These are phyloP conservation scores for Oreochromis mossambicus DNA, from an alignment of 2,797 vertebrate genomes.

Conservation along the genomic window DNA sequence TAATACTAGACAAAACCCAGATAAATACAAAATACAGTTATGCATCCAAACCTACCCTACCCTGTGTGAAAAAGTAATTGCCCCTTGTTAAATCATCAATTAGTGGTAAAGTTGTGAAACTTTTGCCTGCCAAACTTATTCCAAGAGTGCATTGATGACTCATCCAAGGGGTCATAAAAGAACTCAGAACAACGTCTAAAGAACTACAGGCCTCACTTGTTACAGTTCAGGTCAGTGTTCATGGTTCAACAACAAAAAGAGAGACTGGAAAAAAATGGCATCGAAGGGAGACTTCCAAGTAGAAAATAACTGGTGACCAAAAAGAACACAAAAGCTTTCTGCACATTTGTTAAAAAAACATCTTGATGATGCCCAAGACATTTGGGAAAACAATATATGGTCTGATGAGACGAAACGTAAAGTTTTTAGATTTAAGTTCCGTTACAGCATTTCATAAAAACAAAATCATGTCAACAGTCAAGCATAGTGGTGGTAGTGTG, in stretches of 20 bases:
- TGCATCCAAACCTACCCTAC: neutral
- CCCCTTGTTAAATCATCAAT: neutral
- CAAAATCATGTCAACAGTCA: neutral
- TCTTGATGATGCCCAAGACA: neutral
- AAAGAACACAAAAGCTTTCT: neutral
- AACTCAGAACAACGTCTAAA: neutral
- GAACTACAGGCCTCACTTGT: neutral
- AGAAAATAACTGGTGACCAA: neutral
- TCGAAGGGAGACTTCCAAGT: neutral
- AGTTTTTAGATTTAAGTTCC: neutral
- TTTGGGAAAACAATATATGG: neutral
- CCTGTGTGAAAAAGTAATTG: neutral
- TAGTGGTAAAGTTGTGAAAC: neutral
- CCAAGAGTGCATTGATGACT: neutral
- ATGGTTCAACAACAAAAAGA: neutral
- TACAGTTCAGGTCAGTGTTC: neutral
- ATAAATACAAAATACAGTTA: neutral
- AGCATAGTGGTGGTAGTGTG: neutral
- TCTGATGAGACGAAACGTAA: neutral
- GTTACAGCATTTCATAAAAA: neutral
- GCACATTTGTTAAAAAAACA: neutral
- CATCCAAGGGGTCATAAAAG: neutral
- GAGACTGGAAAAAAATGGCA: neutral
- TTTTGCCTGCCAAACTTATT: rapidly evolving
- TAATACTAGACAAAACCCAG: neutral